Evolutionary conservation across 2,888 invertebrate genomes (phyloP), one percentile per base, ranked within the genome.

Genomic region (Philhelius pedissequus): DNA sequence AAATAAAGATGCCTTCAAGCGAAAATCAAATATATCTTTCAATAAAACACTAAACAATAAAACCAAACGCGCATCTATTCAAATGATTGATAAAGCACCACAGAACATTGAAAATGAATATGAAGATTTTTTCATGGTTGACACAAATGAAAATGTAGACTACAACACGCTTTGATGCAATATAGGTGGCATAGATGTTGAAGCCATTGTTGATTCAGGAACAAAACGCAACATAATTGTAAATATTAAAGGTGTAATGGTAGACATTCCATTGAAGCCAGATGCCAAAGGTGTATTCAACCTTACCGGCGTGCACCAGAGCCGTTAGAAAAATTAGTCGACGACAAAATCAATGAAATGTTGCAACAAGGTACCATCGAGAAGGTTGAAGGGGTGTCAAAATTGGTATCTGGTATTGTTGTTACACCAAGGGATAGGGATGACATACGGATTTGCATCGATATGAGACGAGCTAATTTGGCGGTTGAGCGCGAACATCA

Each of bases 401-500:
- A 35, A 13, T 35, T 11, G 13, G 35, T 35, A 13, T 35, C 30
- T 7, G 30, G 30, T 13, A 35, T 35, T 35, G 35, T 35, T 13
- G 35, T 35, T 13, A 13, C 35, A 11, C 35, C 11, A 35, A 35
- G 13, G 35, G 35, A 13, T 2, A 13, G 1, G 2, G 35, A 35
- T 13, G 69, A 69, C 3, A 18, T 54, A 20, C 69, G 69, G 5
- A 22, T 54, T 18, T 69, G 66, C 13, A n/a, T 66, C 4, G 66
- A 50, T 11, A 66, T 66, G 66, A 20, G 60, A 11, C 13, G 22
- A 3, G 50, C 66, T 5, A 74, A 74, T 40, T 11, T 13, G n/a
- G 64, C 64, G 1, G 43, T 74, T 64, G 7, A 45, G 13, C 38
- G 54, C 7, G 64, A 74, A 43, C 13, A 74, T 20, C 43, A 74